Evolutionary conservation across 2,113 vertebrate species (phyloP).

Genomic region (Bubalus kerabau): DNA sequence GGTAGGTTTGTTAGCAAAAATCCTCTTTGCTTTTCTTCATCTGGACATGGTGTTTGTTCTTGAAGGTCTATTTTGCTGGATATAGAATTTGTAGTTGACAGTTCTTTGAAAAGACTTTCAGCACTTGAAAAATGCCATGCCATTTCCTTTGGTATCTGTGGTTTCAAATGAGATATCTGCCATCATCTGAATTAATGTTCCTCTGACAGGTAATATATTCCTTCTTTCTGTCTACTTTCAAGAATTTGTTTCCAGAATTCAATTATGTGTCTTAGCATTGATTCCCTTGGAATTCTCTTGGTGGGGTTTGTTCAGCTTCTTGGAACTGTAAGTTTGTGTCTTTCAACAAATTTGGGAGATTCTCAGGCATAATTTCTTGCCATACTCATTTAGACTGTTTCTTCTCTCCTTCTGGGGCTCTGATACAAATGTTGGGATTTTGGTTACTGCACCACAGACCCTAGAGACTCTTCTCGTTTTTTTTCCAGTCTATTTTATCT

Average conservation of each 20-base stretch:
- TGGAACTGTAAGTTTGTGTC: neutral
- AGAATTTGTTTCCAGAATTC: neutral
- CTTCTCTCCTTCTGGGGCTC: neutral
- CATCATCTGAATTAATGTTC: neutral
- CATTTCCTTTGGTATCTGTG: neutral
- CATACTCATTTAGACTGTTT: neutral
- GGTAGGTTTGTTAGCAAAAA: neutral
- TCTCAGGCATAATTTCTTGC: neutral
- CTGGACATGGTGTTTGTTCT: neutral
- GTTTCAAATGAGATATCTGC: neutral
- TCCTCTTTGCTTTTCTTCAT: neutral
- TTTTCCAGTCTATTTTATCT: neutral
- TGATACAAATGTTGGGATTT: neutral
- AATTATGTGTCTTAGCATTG: neutral
- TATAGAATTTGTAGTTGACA: neutral
- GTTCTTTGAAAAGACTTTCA: neutral
- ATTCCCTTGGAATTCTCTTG: neutral
- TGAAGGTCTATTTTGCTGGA: neutral
- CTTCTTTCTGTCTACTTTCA: neutral
- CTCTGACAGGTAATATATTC: neutral
- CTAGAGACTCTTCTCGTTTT: neutral
- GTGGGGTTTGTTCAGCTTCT: neutral
- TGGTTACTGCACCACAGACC: neutral
- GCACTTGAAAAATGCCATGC: neutral
- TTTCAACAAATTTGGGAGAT: neutral